Conservation (phyloP, 2,113 vertebrate genomes). For the Procavia capensis region DNA sequence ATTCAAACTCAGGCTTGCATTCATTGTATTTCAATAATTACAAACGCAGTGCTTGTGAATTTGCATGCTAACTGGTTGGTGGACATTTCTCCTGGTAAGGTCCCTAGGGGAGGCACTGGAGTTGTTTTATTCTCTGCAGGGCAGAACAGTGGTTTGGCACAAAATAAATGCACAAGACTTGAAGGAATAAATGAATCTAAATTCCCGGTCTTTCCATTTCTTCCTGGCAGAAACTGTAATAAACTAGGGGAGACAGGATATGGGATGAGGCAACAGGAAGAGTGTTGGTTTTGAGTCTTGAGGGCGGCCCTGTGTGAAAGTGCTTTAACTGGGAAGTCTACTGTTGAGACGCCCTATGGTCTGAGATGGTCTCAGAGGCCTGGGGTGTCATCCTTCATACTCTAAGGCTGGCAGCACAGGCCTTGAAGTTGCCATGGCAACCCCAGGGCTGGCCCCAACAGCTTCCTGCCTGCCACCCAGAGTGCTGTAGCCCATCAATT, state of each 20-base stretch:
- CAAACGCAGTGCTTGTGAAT: neutral
- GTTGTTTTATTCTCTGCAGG: neutral
- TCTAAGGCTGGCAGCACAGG: neutral
- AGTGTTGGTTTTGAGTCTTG: neutral
- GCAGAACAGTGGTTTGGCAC: neutral
- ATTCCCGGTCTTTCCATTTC: neutral
- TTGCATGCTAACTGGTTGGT: too few species aligned
- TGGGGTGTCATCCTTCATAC: neutral
- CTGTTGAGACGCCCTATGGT: neutral
- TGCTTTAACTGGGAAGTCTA: neutral
- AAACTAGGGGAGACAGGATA: neutral
- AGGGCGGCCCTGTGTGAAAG: neutral
- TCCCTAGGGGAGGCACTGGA: neutral
- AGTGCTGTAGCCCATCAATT: constrained; percentile 33
- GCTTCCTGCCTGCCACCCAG: neutral
- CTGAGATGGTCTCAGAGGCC: neutral
- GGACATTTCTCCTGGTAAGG: neutral
- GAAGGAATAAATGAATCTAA: neutral
- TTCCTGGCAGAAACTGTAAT: neutral
- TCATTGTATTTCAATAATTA: neutral
- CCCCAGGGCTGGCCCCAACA: neutral
- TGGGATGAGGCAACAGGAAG: neutral
- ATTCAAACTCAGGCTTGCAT: neutral
- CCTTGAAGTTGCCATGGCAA: constrained; percentile 56
- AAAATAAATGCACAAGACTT: neutral